These are phyloP conservation scores for Leuctra nigra DNA, from an alignment of 2,888 invertebrate species.

Conservation along the genomic window DNA sequence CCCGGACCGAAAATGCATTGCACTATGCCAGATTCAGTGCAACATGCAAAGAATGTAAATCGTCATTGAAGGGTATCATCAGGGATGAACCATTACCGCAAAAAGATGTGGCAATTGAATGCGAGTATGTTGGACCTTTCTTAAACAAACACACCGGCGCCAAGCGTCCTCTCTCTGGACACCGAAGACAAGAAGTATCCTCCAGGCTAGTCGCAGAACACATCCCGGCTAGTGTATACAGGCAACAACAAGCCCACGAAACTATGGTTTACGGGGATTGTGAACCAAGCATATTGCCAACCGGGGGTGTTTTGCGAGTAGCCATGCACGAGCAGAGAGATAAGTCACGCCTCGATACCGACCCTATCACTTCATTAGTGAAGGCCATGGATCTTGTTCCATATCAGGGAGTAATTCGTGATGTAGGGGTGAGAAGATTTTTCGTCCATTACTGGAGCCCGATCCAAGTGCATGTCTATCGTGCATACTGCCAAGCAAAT, in stretches of 20 bases:
- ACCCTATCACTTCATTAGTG: not conserved
- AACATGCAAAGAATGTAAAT: constrained; percentile 18
- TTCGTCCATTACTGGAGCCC: constrained; percentile 18
- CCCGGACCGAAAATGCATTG: not conserved
- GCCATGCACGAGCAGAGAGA: constrained; percentile 9
- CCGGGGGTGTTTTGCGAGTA: constrained; percentile 10
- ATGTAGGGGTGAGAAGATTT: constrained; percentile 24
- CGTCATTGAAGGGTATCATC: constrained; percentile 16
- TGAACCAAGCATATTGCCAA: no score
- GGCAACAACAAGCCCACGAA: constrained; percentile 18
- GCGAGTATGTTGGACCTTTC: constrained; percentile 14
- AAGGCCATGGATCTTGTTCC: constrained; percentile 16
- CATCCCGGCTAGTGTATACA: constrained; percentile 17
- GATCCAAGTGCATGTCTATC: constrained; percentile 17
- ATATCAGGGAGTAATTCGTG: constrained; percentile 20
- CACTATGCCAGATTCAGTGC: not conserved
- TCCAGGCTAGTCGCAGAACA: constrained; percentile 8
- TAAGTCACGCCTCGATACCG: not conserved
- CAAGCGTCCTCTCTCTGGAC: constrained; percentile 17
- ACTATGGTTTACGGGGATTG: no score
- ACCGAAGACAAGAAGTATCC: constrained; percentile 7
- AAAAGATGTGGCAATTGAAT: constrained; percentile 7
- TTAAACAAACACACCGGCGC: constrained; percentile 4
- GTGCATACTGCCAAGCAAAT: constrained; percentile 18
- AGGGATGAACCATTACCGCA: constrained; percentile 11